phyloP scores from a whole-genome alignment of 2,113 vertebrate genomes.

The Irena cyanogastra region DNA sequence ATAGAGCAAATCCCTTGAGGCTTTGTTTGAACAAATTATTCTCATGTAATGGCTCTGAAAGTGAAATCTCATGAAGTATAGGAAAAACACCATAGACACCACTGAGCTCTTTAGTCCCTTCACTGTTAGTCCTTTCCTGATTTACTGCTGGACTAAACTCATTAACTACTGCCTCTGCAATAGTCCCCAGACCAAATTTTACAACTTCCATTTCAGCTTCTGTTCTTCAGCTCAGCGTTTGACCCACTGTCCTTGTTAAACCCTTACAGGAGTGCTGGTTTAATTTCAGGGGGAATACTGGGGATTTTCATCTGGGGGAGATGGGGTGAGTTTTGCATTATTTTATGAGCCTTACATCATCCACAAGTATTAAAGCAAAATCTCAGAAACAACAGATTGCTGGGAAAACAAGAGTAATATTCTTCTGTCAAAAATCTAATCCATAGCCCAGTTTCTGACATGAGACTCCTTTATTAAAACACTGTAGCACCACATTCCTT shows the following conservation, averaged over 20 bases:
- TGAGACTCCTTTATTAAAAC: neutral
- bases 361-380: neutral
- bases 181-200: neutral
- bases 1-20: neutral
- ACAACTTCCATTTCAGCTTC: conserved; percentile 20
- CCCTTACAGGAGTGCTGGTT: neutral
- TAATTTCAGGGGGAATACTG: neutral
- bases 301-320: neutral
- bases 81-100: neutral
- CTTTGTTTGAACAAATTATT: conserved; percentile 8
- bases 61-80: neutral
- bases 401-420: neutral
- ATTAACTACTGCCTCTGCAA: neutral
- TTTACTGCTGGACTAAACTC: conserved; percentile 34
- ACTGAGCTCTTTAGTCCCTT: neutral
- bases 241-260: neutral
- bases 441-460: neutral
- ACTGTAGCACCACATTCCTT: neutral
- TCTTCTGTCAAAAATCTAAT: neutral
- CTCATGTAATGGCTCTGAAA: neutral
- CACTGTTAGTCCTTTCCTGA: neutral
- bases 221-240: neutral
- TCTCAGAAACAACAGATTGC: neutral
- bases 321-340: neutral
- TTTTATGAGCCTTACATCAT: neutral